phyloP scores from a whole-genome alignment of 92 coral and sea anemone species.

The Porites lobata region DNA sequence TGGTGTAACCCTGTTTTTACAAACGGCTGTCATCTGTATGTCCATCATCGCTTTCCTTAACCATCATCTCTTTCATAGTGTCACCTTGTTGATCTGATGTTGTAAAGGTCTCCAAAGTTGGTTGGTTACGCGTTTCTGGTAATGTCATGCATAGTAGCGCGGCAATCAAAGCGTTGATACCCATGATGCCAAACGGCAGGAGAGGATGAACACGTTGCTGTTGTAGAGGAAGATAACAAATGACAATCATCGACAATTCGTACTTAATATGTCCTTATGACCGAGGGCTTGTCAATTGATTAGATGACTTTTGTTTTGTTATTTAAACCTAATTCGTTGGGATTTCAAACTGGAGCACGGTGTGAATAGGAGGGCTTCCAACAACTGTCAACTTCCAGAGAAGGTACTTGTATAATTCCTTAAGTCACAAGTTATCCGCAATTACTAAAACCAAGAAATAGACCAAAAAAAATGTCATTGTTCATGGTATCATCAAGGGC shows the following conservation, averaged over 20 bases:
- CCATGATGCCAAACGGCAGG: conserved; percentile 90
- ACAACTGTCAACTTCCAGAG: too few species aligned
- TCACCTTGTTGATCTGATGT: background rate
- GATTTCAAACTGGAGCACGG: too few species aligned
- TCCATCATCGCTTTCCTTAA: background rate
- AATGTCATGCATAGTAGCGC: conserved; percentile 80
- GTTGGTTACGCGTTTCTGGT: conserved; percentile 82
- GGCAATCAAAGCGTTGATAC: conserved; percentile 71
- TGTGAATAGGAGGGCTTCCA: too few species aligned
- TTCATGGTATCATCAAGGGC: too few species aligned
- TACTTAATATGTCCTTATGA: background rate
- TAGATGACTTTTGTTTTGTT: too few species aligned
- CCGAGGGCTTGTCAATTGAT: background rate
- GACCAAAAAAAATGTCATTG: too few species aligned
- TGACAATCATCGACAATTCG: background rate
- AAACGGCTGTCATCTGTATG: conserved; percentile 12
- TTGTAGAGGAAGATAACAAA: background rate
- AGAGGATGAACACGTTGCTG: conserved; percentile 84
- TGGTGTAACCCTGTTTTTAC: background rate
- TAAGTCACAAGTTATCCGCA: too few species aligned
- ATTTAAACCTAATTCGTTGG: too few species aligned
- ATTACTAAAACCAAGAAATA: too few species aligned
- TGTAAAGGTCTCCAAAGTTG: conserved; percentile 85
- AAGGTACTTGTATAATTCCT: too few species aligned
- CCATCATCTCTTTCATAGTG: conserved; percentile 1